These are phyloP conservation scores for Bruchidius siliquastri DNA, from an alignment of 2,888 invertebrate species.

Conservation along the genomic window DNA sequence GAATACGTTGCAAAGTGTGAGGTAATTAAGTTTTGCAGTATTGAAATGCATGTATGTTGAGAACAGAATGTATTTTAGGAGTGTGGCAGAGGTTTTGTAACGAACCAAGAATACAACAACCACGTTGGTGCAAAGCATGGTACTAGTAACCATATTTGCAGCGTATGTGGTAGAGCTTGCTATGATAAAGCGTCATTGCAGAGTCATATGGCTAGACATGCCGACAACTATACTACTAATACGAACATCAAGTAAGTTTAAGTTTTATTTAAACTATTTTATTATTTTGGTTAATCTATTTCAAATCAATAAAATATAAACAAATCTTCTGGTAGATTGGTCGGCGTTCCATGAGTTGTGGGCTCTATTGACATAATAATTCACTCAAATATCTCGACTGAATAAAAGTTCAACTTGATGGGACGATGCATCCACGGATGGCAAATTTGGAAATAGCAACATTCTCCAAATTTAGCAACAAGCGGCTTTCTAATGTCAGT, in stretches of 20 bases:
- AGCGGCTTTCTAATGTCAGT: too few relatives aligned
- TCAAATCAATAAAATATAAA: too few relatives aligned
- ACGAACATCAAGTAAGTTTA: conserved; percentile 33
- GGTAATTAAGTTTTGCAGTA: conserved; percentile 33
- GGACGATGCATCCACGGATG: too few relatives aligned
- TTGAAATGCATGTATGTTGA: background rate
- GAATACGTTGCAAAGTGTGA: conserved; percentile 51
- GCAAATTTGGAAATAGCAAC: too few relatives aligned
- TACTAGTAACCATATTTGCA: conserved; percentile 24
- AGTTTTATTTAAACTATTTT: too few relatives aligned
- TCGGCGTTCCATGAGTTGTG: too few relatives aligned
- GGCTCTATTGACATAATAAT: too few relatives aligned
- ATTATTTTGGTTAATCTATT: too few relatives aligned
- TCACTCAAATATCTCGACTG: too few relatives aligned
- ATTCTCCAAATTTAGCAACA: too few relatives aligned
- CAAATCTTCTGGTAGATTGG: too few relatives aligned
- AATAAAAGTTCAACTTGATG: too few relatives aligned
- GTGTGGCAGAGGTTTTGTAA: conserved; percentile 33
- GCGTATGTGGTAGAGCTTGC: conserved; percentile 29
- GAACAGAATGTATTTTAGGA: conserved; percentile 8
- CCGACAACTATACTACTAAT: conserved; percentile 19
- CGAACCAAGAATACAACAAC: conserved; percentile 33
- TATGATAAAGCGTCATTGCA: conserved; percentile 27
- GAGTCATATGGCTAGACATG: conserved; percentile 27
- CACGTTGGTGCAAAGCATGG: conserved; percentile 32